These are phyloP conservation scores for Tethya wilhelma DNA, from an alignment of 37 sponge, comb jelly and placozoan species.

Conservation along the genomic window DNA sequence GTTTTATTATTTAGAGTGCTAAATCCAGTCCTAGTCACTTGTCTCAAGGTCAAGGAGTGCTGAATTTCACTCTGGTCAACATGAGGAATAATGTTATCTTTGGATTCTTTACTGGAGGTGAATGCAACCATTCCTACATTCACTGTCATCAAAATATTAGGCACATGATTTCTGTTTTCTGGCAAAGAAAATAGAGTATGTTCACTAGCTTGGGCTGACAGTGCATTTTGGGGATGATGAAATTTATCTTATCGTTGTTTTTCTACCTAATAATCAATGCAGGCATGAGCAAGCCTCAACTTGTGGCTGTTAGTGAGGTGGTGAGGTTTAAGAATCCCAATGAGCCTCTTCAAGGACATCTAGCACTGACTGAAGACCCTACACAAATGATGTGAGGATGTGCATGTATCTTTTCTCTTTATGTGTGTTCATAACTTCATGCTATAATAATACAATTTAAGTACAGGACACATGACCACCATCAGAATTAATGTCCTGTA, in stretches of 20 bases:
- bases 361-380: constrained; percentile 56
- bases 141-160: too few species aligned
- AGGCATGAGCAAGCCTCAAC: constrained; percentile 35
- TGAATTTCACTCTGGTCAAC: constrained; percentile 58
- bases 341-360: constrained; percentile 66
- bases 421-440: background rate
- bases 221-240: too few species aligned
- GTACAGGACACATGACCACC: too few species aligned
- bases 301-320: constrained; percentile 47
- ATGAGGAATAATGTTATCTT: constrained; percentile 54
- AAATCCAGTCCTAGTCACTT: constrained; percentile 29
- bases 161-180: too few species aligned
- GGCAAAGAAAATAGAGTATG: too few species aligned
- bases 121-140: too few species aligned
- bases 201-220: too few species aligned
- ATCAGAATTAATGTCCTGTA: too few species aligned
- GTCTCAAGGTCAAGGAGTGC: constrained; percentile 33
- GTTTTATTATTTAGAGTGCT: constrained; percentile 45
- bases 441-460: background rate
- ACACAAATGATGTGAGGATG: constrained; percentile 66
- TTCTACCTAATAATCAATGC: too few species aligned
- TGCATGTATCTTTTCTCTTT: too few species aligned
- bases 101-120: constrained; percentile 67
- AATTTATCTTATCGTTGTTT: too few species aligned
- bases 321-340: constrained; percentile 65